Evolutionary conservation across 2,888 invertebrate species (phyloP), one percentile per base, ranked within the genome.

Genomic region (Labia minor): DNA sequence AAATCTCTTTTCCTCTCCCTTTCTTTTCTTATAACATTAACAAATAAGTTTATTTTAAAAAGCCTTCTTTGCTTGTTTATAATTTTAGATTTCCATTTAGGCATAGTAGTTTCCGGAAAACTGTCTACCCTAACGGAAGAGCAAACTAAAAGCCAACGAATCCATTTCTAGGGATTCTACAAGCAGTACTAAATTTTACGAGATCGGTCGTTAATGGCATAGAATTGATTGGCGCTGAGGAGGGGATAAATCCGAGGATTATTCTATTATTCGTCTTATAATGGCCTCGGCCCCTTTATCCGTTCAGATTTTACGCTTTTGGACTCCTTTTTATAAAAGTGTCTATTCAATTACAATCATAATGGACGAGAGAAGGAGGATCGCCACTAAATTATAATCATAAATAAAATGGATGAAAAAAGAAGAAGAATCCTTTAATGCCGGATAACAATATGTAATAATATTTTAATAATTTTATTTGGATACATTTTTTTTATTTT

Each of bases 191-290:
- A 49, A 49, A 49, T 49, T 49, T 49, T 49, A 49, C 49, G 49
- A 49, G 49, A 49, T 49, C 49, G 49, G 49, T 49, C 49, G 49
- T 49, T 49, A 49, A 49, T 49, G 49, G 49, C 49, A 49, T 49
- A 49, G 49, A 49, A 49, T 49, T 49, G 49, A 49, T 49, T 8
- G 49, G 49, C 3, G 49, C 6, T 4, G 49, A 49, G 3, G 49
- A 49, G 3, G 8, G 8, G 8, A 6, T 6, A 26, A 26, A 6
- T 14, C 49, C 49, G 3, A 8, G 49, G 49, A 49, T 49, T 49
- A 49, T 49, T 49, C 49, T 49, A 49, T 49, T 49, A 49, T 49
- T 49, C 49, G 49, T 49, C 49, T 49, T 49, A 14, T 49, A 49
- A 49, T 49, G 49, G 49, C 49, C 49, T 49, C 14, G 49, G 49